Base-by-base conservation (phyloP, 2,113 vertebrate genomes). In the Mohoua ochrocephala region DNA sequence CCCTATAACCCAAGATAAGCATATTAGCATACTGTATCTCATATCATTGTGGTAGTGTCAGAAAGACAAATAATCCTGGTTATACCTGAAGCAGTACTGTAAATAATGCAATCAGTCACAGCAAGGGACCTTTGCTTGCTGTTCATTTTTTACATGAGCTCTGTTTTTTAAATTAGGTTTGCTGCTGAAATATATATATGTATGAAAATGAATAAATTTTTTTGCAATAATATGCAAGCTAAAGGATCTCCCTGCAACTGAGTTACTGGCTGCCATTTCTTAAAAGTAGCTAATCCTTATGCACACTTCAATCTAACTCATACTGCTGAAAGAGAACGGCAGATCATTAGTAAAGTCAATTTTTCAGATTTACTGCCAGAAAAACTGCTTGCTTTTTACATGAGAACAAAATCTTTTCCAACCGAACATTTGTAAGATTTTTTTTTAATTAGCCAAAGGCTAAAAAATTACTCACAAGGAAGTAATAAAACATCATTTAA, bases 21-120 rank as follows among this genome's bases (percentile, higher is more conserved):
- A 68, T 70, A 97, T 98, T 98, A 98, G 96, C 96, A 98, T 97
- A 97, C 60, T 75, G n/a, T 84, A 94, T 91, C 81, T 86, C 60
- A 41, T 88, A 95, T 86, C 95, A 95, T n/a, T 92, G 76, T 91
- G 91, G 92, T 65, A 88, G 80, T 90, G 97, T 96, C 96, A 98
- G 44, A 63, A 98, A 98, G 96, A 98, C 78, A 98, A 98, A 98
- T 97, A 97, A 94, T 97, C 73, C 85, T 93, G 94, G 97, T 98
- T 98, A 97, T 68, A 97, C 95, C 95, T 97, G 95, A 98, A 97
- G 87, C 91, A 97, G 95, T 95, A 89, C 77, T 87, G 50, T 89
- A 97, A 94, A 86, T 89, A 97, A 96, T 70, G 83, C 45, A 97
- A 98, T 98, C 94, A 96, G 95, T 98, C 97, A 97, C 78, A 95